Base-by-base conservation (phyloP, 1,140 invertebrate genomes). In the Nebria ingens region DNA sequence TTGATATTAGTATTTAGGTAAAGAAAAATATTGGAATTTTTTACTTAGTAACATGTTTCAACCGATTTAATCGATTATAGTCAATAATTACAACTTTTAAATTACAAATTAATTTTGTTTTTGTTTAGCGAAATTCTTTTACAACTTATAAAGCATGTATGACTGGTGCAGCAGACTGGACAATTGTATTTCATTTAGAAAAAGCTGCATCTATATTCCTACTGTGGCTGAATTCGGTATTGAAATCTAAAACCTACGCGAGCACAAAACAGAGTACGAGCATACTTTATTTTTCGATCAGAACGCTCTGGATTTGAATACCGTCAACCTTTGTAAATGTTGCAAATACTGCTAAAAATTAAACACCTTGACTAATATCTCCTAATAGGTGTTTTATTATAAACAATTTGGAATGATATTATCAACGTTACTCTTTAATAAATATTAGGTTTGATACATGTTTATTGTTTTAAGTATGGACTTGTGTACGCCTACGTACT, bases 21-120 rank as follows among this genome's bases (percentile, higher is more conserved):
- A 12, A 45, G 17, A 45, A 17, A 45, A 45, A 45, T 12, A 12
- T 12, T 45, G 9, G 15, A 12, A 4, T 45, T 45, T 9, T 45
- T 45, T 45, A 45, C 40, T 45, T 45, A 45, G 40, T 45, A 45
- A 45, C 40, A 45, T 45, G n/a, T 45, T 12, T 45, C 15, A 45
- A 45, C 40, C 40, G 40, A 45, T 45, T 45, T 45, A 45, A 45
- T 45, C 40, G 40, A 45, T 45, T 45, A 45, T 45, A 45, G 40
- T 45, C 40, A 45, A 45, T 45, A 45, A 45, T 45, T 45, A 45
- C 40, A 45, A 45, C 9, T 45, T 45, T 45, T 45, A 45, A 45
- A 45, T 45, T 45, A 45, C 40, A 45, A 45, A 45, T 45, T 45
- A 45, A 4, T 45, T 45, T 9, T 34, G n/a, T n/a, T n/a, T n/a